Conservation (phyloP, 2,113 vertebrate species). For the Callopanchax toddi region DNA sequence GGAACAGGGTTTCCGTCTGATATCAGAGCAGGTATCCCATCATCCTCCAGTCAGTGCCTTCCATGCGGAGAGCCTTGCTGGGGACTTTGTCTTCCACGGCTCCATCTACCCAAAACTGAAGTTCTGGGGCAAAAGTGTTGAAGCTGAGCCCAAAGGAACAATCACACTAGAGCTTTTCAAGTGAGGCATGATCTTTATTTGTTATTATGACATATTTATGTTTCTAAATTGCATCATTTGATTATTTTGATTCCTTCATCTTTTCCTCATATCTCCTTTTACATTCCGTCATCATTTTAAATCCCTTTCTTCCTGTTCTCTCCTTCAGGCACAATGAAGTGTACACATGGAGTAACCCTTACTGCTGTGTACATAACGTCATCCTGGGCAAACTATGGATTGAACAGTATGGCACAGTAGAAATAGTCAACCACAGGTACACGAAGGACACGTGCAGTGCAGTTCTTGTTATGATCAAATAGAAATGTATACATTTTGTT, state of each 20-base stretch:
- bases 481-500: background rate
- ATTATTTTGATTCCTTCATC: background rate
- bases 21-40: conserved; percentile 74
- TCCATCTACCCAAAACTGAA: conserved; percentile 75
- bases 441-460: conserved; percentile 1
- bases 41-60: conserved; percentile 74
- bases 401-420: conserved; percentile 72
- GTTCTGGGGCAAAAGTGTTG: conserved; percentile 73
- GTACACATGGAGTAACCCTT: conserved; percentile 73
- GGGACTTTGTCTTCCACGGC: conserved; percentile 70
- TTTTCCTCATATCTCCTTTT: too few relatives aligned
- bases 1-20: conserved; percentile 63
- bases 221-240: background rate
- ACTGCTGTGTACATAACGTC: conserved; percentile 72
- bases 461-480: conserved; percentile 56
- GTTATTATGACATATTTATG: background rate
- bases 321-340: conserved; percentile 55
- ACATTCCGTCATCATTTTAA: background rate
- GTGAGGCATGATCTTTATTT: too few relatives aligned
- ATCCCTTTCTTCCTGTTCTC: background rate
- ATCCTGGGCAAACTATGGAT: conserved; percentile 73
- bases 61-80: conserved; percentile 66
- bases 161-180: conserved; percentile 71
- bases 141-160: conserved; percentile 70
- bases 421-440: conserved; percentile 70